Percentiles rank a stretch among this genome's conserved stretches.
Conservation (phyloP, 2,888 invertebrate species). For the Drosophila glabriapex region DNA sequence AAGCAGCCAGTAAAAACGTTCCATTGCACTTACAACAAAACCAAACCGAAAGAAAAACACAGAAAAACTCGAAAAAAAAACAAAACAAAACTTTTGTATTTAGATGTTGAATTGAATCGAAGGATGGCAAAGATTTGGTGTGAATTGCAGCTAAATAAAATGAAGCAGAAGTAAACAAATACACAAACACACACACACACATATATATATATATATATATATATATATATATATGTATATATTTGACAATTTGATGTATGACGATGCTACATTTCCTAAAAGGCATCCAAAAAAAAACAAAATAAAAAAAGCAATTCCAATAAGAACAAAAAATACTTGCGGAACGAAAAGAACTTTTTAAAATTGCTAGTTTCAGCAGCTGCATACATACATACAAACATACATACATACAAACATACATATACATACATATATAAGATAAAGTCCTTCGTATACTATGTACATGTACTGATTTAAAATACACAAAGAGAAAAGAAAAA, state of each 20-base stretch:
- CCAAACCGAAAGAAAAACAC: constrained; percentile 43
- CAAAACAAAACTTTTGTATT: constrained; percentile 36
- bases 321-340: constrained; percentile 1
- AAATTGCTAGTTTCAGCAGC: constrained; percentile 71
- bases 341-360: constrained; percentile 50
- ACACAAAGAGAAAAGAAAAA: constrained; percentile 44
- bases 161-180: constrained; percentile 14
- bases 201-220: neutral
- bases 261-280: constrained; percentile 39
- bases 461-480: constrained; percentile 71
- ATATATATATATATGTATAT: neutral
- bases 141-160: constrained; percentile 4
- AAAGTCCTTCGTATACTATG: constrained; percentile 80
- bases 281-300: neutral
- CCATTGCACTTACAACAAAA: constrained; percentile 36
- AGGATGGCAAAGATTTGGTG: constrained; percentile 30
- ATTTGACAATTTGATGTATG: constrained; percentile 22
- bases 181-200: constrained; percentile 10
- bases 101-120: constrained; percentile 53
- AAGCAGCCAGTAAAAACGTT: constrained; percentile 65
- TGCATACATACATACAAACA: constrained; percentile 15
- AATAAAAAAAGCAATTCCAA: constrained; percentile 10
- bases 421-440: constrained; percentile 65
- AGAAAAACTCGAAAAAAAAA: too few species aligned
- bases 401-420: neutral